phyloP scores from a whole-genome alignment of 2,113 vertebrate species.

The Coptodon bakossiorum region DNA sequence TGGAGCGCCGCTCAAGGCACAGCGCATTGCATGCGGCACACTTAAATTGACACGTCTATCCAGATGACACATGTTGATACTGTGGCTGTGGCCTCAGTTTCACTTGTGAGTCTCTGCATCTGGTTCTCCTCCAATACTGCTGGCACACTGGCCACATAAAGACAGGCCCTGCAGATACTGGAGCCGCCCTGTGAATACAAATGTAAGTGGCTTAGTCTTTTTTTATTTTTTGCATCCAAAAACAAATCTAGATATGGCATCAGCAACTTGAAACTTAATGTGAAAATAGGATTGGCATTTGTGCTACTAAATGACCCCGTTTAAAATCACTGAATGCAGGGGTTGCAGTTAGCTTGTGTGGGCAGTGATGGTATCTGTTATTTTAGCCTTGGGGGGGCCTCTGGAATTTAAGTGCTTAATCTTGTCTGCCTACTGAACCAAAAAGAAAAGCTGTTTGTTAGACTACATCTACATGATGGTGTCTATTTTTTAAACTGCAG shows the following conservation, averaged over 20 bases:
- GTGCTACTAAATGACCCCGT: background rate
- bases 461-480: background rate
- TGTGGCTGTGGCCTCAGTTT: conserved; percentile 25
- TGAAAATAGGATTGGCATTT: background rate
- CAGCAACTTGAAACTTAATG: background rate
- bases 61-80: conserved; percentile 63
- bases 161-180: conserved; percentile 24
- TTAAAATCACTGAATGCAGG: background rate
- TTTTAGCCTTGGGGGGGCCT: background rate
- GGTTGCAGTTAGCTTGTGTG: background rate
- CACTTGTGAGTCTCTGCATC: conserved; percentile 42
- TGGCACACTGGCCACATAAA: conserved; percentile 44
- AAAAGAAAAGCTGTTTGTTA: background rate
- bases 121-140: conserved; percentile 35
- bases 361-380: background rate
- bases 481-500: background rate
- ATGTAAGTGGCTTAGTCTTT: background rate
- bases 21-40: conserved; percentile 39
- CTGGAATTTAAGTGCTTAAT: conserved; percentile 7
- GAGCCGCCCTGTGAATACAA: conserved; percentile 35
- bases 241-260: conserved; percentile 11
- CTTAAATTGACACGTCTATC: conserved; percentile 65
- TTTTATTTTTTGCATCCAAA: background rate
- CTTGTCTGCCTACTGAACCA: background rate
- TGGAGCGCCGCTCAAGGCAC: conserved; percentile 52